Evolutionary conservation across 2,113 vertebrate species (phyloP), one percentile per base, ranked within the genome.

Genomic region (Sylvilagus bachmani): DNA sequence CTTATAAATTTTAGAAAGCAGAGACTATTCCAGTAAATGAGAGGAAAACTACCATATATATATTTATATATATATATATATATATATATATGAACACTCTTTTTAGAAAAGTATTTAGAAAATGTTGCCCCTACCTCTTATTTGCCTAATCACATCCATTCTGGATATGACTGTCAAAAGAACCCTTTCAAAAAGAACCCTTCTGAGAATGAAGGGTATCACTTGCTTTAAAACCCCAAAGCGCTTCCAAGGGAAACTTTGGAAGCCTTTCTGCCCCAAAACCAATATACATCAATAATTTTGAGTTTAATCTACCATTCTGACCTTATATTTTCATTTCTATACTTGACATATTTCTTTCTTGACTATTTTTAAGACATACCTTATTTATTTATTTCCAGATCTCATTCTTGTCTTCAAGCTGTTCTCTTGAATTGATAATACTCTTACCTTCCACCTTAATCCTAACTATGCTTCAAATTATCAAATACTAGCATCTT

Each of bases 141-240:
- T 8, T 74, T 77, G 29, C 49, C 80, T 83, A n/a, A 22, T 69
- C 61, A 67, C 2, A 25, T 58, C 31, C 61, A 74, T 75, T 24
- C 38, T 84, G 53, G 19, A 71, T 22, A 93, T 38, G 31, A 66
- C n/a, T 75, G 33, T 49, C 71, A 94, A 95, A 95, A 90, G 36
- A 89, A 79, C 24, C 44, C 38, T 44, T 80, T 74, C 31, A 17
- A 66, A 70, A 82, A 91, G 27, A 70, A 69, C 5, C 22, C 5
- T 64, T 79, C 14, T 86, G 10, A 83, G n/a, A n/a, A 79, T 86
- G 44, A 78, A n/a, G n/a, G 75, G 11, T 8, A 55, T 49, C 25
- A 38, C 31, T 19, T 82, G 13, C 55, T 90, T 77, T 73, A 75
- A 25, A 93, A 80, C 64, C 53, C 6, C 51, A 25, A 92, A 86